Evolutionary conservation across 2,888 invertebrate genomes (phyloP).

Genomic region (Drosophila diplacantha): DNA sequence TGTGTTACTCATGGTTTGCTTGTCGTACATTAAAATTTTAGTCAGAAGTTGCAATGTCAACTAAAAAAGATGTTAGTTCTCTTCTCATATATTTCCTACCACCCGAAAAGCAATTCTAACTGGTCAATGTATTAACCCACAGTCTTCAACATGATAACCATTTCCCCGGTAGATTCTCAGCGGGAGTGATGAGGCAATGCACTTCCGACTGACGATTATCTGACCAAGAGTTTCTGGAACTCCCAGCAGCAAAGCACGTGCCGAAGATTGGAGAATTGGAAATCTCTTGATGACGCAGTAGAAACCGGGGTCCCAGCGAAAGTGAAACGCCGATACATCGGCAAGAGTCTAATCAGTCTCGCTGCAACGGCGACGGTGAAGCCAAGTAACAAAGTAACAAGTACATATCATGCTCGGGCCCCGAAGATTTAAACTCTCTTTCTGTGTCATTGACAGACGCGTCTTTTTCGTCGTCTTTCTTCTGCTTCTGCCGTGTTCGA

Average conservation of each 20-base stretch:
- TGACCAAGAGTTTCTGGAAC: constrained; percentile 2
- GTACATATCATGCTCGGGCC: constrained; percentile 59
- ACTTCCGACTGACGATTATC: constrained; percentile 22
- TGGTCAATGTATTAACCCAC: not conserved
- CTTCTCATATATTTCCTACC: no score
- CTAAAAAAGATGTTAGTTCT: no score
- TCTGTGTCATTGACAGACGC: constrained; percentile 70
- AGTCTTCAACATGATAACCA: not conserved
- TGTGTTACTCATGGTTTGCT: not conserved
- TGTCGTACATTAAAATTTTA: not conserved
- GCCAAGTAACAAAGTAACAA: constrained; percentile 47
- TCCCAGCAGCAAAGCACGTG: constrained; percentile 19
- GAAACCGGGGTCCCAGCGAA: constrained; percentile 31
- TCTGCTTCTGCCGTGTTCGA: constrained; percentile 12
- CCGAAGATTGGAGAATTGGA: constrained; percentile 24
- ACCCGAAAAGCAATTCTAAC: no score
- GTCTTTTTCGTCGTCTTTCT: constrained; percentile 25
- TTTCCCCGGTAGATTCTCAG: not conserved
- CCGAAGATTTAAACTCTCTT: constrained; percentile 58
- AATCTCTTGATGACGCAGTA: constrained; percentile 34
- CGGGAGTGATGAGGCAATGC: constrained; percentile 16
- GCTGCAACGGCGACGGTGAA: constrained; percentile 29
- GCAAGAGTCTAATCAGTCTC: constrained; percentile 47
- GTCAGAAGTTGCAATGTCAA: no score
- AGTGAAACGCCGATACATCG: constrained; percentile 47